These are phyloP conservation scores for Scomber colias DNA, from an alignment of 2,113 vertebrate species.

Conservation along the genomic window DNA sequence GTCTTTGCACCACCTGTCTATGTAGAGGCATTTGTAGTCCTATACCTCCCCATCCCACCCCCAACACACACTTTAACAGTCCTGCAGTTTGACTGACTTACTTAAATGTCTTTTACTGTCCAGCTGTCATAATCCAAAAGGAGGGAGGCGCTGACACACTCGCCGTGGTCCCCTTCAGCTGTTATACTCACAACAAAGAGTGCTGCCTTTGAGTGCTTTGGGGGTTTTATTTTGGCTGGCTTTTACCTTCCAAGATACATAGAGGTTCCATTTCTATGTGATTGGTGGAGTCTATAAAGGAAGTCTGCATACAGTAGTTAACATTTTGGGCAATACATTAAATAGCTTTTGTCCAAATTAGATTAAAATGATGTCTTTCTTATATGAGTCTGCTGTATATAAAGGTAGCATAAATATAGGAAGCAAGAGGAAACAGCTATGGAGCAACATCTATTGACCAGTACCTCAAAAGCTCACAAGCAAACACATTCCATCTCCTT, in stretches of 20 bases:
- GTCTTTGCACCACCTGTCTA: slow-evolving; percentile 61
- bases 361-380: too few relatives aligned
- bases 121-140: slow-evolving; percentile 61
- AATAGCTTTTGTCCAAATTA: too few relatives aligned
- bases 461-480: neutral
- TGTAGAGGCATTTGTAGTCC: slow-evolving; percentile 2
- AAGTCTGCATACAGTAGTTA: neutral
- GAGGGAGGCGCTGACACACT: neutral
- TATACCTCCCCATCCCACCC: neutral
- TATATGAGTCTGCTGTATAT: too few relatives aligned
- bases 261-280: neutral
- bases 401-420: too few relatives aligned
- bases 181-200: slow-evolving; percentile 52
- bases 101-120: slow-evolving; percentile 60
- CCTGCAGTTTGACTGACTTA: slow-evolving; percentile 32
- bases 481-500: too few relatives aligned
- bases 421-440: too few relatives aligned
- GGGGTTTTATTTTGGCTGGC: neutral
- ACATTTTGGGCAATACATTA: too few relatives aligned
- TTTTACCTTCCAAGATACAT: neutral
- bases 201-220: neutral
- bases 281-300: neutral
- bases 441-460: neutral
- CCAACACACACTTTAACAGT: neutral
- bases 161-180: slow-evolving; percentile 56